phyloP scores from a whole-genome alignment of 2,888 invertebrate genomes.

The Napeogenes sylphis region DNA sequence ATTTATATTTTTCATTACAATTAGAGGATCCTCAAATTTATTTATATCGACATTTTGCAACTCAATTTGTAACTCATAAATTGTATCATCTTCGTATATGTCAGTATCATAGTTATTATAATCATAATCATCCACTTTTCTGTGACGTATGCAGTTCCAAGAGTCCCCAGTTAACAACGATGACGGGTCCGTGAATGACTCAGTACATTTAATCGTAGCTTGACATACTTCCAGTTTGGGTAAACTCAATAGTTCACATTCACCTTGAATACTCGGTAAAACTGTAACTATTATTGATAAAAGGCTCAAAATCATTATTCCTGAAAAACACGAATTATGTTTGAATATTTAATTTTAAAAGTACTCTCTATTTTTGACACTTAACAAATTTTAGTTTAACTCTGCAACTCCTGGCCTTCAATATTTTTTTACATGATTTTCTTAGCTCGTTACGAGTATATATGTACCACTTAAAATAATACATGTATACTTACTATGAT shows the following conservation, averaged over 20 bases:
- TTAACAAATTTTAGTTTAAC: too few relatives aligned
- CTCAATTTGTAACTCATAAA: conserved; percentile 9
- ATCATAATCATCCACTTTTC: background rate
- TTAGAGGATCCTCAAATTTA: conserved; percentile 8
- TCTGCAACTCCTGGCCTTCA: too few relatives aligned
- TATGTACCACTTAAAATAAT: too few relatives aligned
- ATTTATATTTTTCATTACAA: background rate
- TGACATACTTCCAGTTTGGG: conserved; percentile 1
- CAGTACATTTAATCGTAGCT: conserved; percentile 10
- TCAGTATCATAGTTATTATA: background rate
- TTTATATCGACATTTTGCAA: conserved; percentile 5
- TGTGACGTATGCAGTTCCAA: conserved; percentile 12
- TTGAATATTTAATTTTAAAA: too few relatives aligned
- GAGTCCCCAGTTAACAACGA: background rate
- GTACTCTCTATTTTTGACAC: too few relatives aligned
- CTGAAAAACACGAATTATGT: background rate
- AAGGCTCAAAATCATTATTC: background rate
- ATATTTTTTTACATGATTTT: too few relatives aligned
- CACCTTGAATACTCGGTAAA: background rate
- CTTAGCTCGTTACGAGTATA: too few relatives aligned
- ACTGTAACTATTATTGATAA: background rate
- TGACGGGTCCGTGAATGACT: background rate
- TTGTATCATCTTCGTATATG: background rate
- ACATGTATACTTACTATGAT: too few relatives aligned
- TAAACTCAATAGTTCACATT: background rate